Conservation (phyloP, 2,888 invertebrate genomes). For the Glyphotaelius pellucidus region DNA sequence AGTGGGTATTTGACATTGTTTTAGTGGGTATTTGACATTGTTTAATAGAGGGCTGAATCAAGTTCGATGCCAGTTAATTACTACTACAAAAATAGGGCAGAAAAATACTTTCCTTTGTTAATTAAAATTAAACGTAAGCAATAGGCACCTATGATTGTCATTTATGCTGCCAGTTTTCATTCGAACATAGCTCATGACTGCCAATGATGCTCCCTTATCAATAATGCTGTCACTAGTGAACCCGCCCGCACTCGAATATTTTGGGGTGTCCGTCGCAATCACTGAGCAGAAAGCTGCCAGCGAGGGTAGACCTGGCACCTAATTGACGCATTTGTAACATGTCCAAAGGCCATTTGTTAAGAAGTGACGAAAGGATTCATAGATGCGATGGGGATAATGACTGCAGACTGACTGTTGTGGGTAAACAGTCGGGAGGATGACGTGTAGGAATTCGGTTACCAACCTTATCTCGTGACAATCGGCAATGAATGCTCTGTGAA, state of each 20-base stretch:
- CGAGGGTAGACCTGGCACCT: conserved; percentile 25
- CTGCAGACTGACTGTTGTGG: conserved; percentile 29
- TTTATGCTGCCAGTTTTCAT: neutral
- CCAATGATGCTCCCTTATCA: neutral
- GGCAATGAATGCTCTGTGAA: neutral
- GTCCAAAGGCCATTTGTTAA: conserved; percentile 32
- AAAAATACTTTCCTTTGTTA: too few species aligned
- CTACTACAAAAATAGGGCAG: too few species aligned
- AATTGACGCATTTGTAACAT: conserved; percentile 47
- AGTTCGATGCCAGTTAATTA: too few species aligned
- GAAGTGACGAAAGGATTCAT: conserved; percentile 40
- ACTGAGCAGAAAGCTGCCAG: neutral
- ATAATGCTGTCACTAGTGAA: neutral
- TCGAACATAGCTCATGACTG: neutral
- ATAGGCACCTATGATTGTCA: neutral
- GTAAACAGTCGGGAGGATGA: conserved; percentile 20
- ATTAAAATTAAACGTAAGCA: neutral
- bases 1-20: too few species aligned
- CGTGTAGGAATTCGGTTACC: neutral
- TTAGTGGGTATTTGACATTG: too few species aligned
- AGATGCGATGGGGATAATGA: conserved; percentile 30
- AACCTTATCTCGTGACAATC: conserved; percentile 17
- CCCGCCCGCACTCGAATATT: neutral
- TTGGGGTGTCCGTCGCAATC: conserved; percentile 4
- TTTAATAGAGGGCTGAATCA: too few species aligned